Evolutionary conservation across 2,113 vertebrate genomes (phyloP), one percentile per base, ranked within the genome.

Genomic region (Elachura formosa): DNA sequence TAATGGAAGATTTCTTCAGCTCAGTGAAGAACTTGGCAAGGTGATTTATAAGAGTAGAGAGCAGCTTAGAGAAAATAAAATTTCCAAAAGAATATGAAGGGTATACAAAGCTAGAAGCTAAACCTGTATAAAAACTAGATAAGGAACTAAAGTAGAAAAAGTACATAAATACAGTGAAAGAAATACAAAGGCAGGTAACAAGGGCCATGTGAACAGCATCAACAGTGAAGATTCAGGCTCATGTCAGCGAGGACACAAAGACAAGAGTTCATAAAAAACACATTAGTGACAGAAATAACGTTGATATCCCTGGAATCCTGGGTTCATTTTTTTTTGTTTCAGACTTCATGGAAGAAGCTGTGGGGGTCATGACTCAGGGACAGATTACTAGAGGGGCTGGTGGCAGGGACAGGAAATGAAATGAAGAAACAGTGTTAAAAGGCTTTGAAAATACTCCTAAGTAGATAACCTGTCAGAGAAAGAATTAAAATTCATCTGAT

Each of bases 31-130:
- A 88, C 92, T 96, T 94, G 84, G 66, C 68, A 55, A 75, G 76
- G 22, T 86, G 79, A 81, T 89, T 85, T 84, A 15, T 59, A 49
- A 72, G 56, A 74, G 76, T 25, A 62, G 76, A 78, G 43, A 64
- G 48, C 68, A 90, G 79, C 88, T 94, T 90, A 93, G 73, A 92
- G 90, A 84, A 90, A 96, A 93, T 87, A 87, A 96, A 95, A 94
- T 78, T 72, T 14, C 41, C 76, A 89, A 69, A 40, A 59, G 31
- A 77, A 93, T 58, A 71, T 68, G 55, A 92, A 81, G 90, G 26
- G 76, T 86, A 38, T 33, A 74, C n/a, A 86, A 74, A 81, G 68
- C 15, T 40, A 78, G 61, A 62, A 77, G 86, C 54, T 95, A 93
- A 90, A 77, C 31, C 63, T 2, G 0, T 81, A 75, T 73, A 36